phyloP scores from a whole-genome alignment of 1,140 invertebrate genomes.

The Aplysia californica region DNA sequence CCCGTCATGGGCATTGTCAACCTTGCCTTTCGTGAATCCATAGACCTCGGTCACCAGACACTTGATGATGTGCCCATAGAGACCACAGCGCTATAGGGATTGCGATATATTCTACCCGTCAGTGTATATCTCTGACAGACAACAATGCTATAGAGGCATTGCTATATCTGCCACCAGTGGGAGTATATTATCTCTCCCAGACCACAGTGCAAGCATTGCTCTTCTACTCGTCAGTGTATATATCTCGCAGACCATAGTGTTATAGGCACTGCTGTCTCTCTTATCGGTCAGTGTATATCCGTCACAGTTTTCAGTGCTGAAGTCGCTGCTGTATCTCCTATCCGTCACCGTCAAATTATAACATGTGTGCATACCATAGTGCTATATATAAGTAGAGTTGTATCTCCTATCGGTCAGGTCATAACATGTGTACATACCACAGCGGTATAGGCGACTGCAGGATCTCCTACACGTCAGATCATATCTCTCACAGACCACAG shows the following conservation, averaged over 20 bases:
- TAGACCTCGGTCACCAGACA: not conserved
- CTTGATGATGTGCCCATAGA: not conserved
- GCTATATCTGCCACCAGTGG: not conserved
- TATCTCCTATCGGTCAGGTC: too few species aligned
- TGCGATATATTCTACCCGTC: not conserved
- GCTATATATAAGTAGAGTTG: too few species aligned
- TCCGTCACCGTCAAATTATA: too few species aligned
- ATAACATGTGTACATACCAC: too few species aligned
- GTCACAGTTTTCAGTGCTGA: too few species aligned
- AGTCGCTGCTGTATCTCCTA: too few species aligned
- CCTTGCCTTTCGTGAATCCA: constrained; percentile 1
- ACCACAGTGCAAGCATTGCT: not conserved
- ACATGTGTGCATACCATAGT: too few species aligned
- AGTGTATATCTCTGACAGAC: not conserved
- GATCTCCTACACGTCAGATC: too few species aligned
- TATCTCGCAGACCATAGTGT: not conserved
- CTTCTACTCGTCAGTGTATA: not conserved
- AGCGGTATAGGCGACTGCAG: too few species aligned
- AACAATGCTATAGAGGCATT: not conserved
- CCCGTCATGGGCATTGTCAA: constrained; percentile 13
- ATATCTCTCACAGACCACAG: too few species aligned
- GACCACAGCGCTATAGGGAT: constrained; percentile 16
- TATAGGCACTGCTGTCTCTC: not conserved
- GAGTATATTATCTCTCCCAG: too few species aligned
- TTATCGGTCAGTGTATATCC: too few species aligned